phyloP scores from a whole-genome alignment of 2,888 invertebrate species.

The Holacanthella duospinosa region DNA sequence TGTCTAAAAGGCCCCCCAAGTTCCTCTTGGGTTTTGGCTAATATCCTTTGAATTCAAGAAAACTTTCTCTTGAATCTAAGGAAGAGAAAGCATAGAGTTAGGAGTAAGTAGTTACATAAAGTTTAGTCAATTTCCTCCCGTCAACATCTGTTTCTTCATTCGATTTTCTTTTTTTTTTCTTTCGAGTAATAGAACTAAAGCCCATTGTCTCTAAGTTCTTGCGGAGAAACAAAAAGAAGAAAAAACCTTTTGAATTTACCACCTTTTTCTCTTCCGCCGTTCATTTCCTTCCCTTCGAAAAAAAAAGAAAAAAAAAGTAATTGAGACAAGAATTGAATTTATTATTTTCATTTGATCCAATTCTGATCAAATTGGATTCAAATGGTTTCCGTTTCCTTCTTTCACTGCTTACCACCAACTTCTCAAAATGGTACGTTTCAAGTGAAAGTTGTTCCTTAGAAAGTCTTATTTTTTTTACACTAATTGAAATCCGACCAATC shows the following conservation, averaged over 20 bases:
- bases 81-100: not conserved
- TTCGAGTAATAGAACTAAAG: not conserved
- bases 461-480: too few relatives aligned
- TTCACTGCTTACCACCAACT: not conserved
- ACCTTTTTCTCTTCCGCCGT: not conserved
- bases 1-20: not conserved
- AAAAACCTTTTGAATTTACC: not conserved
- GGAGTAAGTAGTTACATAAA: constrained; percentile 3
- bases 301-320: constrained; percentile 1
- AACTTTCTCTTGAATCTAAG: not conserved
- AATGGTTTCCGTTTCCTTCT: not conserved
- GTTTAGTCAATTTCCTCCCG: constrained; percentile 5
- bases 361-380: constrained; percentile 6
- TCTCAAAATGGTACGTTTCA: too few relatives aligned
- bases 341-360: constrained; percentile 5
- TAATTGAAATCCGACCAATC: not conserved
- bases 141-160: constrained; percentile 4
- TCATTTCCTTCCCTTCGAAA: not conserved
- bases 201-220: constrained; percentile 1
- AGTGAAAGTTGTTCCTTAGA: too few relatives aligned
- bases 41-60: not conserved
- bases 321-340: constrained; percentile 6
- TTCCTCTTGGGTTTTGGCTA: not conserved
- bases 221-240: constrained; percentile 7
- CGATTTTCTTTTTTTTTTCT: constrained; percentile 7